phyloP scores from a whole-genome alignment of 2,888 invertebrate genomes.

The Norana najaformis region DNA sequence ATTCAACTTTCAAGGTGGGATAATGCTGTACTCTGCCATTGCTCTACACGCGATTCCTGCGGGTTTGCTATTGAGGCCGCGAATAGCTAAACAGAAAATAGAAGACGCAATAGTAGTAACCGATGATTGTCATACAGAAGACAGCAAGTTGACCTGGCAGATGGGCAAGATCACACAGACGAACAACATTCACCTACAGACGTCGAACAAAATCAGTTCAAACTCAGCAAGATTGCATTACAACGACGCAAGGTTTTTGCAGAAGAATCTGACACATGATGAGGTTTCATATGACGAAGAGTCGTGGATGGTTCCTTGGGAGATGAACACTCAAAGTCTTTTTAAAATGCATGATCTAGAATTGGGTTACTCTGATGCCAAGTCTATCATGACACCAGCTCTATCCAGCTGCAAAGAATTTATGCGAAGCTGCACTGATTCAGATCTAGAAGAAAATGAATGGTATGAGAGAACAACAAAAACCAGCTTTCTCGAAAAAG shows the following conservation, averaged over 20 bases:
- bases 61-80: slow-evolving; percentile 38
- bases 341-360: not conserved
- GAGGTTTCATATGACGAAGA: not conserved
- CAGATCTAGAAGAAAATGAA: not conserved
- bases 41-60: slow-evolving; percentile 38
- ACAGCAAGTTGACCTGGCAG: not conserved
- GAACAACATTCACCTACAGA: not conserved
- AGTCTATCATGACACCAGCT: not conserved
- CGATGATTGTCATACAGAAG: not conserved
- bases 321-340: not conserved
- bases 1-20: slow-evolving; percentile 35
- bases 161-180: not conserved
- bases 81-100: not conserved
- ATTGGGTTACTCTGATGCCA: not conserved
- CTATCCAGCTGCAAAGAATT: not conserved
- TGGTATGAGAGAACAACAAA: not conserved
- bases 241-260: not conserved
- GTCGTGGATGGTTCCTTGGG: not conserved
- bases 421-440: not conserved
- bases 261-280: not conserved
- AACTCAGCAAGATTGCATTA: not conserved
- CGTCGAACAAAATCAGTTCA: not conserved
- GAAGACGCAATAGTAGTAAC: not conserved
- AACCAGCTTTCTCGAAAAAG: not conserved
- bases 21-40: slow-evolving; percentile 39